Evolutionary conservation across 2,888 invertebrate species (phyloP), one percentile per base, ranked within the genome.

Genomic region (Polydesmus complanatus): DNA sequence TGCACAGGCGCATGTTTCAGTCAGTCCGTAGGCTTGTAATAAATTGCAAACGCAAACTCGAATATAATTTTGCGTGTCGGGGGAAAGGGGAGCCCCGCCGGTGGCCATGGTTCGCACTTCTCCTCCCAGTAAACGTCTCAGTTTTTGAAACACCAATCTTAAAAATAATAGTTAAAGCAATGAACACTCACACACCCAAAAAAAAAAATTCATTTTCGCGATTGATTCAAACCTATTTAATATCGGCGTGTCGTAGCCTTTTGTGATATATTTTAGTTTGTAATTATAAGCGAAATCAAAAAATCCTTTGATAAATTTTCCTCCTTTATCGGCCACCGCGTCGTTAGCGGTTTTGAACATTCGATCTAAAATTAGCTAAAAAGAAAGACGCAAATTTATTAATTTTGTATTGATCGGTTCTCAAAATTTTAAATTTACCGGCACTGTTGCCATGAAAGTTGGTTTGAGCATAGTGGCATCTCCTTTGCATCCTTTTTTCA

Each of bases 321-420:
- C 85, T 61, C 89, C 86, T 68, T 85, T 85, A 57, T 84, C 82
- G 56, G 73, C 73, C 58, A 97, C 89, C 73, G 92, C 93, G 71
- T 96, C 95, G 71, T 90, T 90, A 64, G 98, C 92, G 67, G 88
- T 92, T 77, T 98, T 98, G 71, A 93, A 93, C 72, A 98, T 90
- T 69, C 97, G 85, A 77, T 97, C 97, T 79, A 97, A 83, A 68
- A 98, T 95, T 58, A 96, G 79, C 90, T 93, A 77, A 8, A 69
- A 67, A 53, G 23, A 26, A 27, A 47, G 8, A 49, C 21, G 3
- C 3, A n/a, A 51, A 1, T 21, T 52, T 25, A 26, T 49, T 23
- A 49, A 26, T 27, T 58, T 23, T n/a, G n/a, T n/a, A n/a, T n/a
- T n/a, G n/a, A 25, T 26, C 26, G 26, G 27, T n/a, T 50, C n/a